Evolutionary conservation across 2,888 invertebrate genomes (phyloP).

Genomic region (Colletes collaris): DNA sequence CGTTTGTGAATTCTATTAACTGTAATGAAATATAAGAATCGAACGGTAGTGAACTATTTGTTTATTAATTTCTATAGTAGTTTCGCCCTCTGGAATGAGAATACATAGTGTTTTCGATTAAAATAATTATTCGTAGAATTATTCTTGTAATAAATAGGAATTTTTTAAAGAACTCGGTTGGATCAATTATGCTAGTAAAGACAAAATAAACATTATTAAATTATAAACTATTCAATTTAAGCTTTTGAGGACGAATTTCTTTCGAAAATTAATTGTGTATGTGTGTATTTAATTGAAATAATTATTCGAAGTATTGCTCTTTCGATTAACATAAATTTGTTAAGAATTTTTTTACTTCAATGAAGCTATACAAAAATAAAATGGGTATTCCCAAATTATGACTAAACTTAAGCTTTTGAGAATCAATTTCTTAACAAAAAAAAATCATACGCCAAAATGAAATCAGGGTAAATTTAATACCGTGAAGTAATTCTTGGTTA

Average conservation of each 20-base stretch:
- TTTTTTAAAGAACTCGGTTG: slow-evolving; percentile 10
- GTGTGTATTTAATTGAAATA: too few species aligned
- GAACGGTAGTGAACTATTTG: too few species aligned
- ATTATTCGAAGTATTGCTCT: too few species aligned
- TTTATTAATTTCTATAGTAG: too few species aligned
- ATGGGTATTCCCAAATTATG: too few species aligned
- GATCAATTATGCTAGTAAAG: slow-evolving; percentile 11
- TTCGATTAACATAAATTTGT: too few species aligned
- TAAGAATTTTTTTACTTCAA: too few species aligned
- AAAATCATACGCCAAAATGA: background rate
- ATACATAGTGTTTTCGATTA: background rate
- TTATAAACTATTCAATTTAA: background rate
- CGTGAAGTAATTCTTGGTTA: background rate
- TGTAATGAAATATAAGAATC: too few species aligned
- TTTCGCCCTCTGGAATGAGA: background rate
- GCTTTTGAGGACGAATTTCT: background rate
- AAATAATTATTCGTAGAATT: background rate
- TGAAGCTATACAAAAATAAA: too few species aligned
- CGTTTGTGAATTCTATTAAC: background rate
- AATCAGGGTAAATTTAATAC: background rate
- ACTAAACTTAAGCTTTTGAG: too few species aligned
- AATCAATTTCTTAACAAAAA: background rate
- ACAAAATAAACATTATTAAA: background rate
- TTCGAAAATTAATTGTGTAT: too few species aligned
- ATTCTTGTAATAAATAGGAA: background rate